Conservation (phyloP, 2,888 invertebrate genomes). For the Nezara viridula region DNA sequence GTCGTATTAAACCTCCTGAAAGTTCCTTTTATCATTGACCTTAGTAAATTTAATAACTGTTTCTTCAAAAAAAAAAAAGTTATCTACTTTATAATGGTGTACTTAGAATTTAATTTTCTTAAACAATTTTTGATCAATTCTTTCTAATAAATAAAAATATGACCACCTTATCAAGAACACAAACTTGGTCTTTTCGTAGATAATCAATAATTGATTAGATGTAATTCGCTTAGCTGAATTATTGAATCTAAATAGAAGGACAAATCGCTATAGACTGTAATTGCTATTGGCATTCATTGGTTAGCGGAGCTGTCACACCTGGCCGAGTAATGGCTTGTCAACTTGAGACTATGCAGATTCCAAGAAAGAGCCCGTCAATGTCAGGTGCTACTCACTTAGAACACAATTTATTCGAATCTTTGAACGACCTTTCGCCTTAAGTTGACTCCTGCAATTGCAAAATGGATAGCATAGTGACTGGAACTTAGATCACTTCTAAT, state of each 20-base stretch:
- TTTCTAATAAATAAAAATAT: too few relatives aligned
- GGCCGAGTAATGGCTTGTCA: background rate
- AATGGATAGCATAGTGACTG: background rate
- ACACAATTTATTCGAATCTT: background rate
- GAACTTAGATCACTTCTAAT: background rate
- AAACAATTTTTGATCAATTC: too few relatives aligned
- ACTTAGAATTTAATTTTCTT: too few relatives aligned
- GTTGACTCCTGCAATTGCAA: background rate
- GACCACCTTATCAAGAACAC: too few relatives aligned
- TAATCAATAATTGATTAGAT: background rate
- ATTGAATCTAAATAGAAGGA: background rate
- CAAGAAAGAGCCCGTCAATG: background rate
- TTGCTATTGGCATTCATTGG: constrained; percentile 10
- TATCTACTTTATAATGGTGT: too few relatives aligned
- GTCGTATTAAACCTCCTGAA: too few relatives aligned
- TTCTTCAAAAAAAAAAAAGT: too few relatives aligned
- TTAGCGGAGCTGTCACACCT: background rate
- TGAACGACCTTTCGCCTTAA: background rate
- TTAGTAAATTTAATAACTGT: too few relatives aligned
- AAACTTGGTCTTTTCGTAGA: too few relatives aligned
- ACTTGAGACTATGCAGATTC: background rate
- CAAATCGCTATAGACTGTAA: background rate
- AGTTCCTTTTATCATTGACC: too few relatives aligned
- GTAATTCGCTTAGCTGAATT: background rate
- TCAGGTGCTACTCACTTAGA: background rate